Evolutionary conservation across 2,888 invertebrate genomes (phyloP), one percentile per base, ranked within the genome.

Genomic region (Euclidia mi): DNA sequence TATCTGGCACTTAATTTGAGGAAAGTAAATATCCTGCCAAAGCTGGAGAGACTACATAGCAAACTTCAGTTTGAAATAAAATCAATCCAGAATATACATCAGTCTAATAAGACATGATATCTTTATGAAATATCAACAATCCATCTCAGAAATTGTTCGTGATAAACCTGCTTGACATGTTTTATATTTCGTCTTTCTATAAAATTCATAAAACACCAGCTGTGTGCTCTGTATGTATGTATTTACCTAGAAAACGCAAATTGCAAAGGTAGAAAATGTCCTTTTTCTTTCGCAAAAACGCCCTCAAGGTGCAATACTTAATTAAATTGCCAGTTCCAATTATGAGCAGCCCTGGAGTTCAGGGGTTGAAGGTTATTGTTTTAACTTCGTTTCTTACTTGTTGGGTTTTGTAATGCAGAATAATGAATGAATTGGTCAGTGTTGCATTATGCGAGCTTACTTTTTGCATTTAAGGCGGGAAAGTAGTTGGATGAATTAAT

Each of bases 381-480:
- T 56, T 49, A 11, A 38, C 52, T 40, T 44, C 44, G 38, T 53
- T 42, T 29, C 42, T 62, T 62, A 75, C 80, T 79, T 77, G 71
- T 73, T 63, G 57, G 75, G 81, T 80, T 84, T 84, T 85, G 80
- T 85, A 84, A 78, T 82, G 81, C 79, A 82, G 85, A 86, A 84
- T 84, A 84, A 84, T 82, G 82, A 83, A 81, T 82, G 81, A 83
- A 81, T 82, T 84, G 84, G 75, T 76, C 77, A 74, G 65, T 56
- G 41, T 57, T 78, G 75, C 73, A 81, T 76, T 66, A 76, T 78
- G 63, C 71, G 57, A 65, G 53, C 64, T 49, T 56, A 53, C 55
- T 63, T 65, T 71, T 71, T 64, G 49, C 52, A 29, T 44, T 61
- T 17, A n/a, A 31, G 63, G 7, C 14, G 14, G n/a, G 1, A 1